Conservation (phyloP, 2,888 invertebrate species). For the Heliconius cydno region DNA sequence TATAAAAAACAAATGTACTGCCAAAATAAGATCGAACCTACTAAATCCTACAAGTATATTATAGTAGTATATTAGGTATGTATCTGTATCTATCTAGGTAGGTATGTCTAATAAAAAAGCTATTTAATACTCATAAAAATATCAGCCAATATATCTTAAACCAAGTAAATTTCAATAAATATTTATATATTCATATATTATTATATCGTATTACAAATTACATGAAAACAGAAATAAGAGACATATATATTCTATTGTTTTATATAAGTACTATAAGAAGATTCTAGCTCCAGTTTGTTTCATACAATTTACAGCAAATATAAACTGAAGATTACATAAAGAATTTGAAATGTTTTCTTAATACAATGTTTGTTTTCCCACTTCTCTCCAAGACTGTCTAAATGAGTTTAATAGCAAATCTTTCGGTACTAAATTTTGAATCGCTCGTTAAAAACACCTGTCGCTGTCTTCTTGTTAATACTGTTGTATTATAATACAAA, state of each 20-base stretch:
- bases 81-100: too few species aligned
- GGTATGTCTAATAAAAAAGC: not conserved
- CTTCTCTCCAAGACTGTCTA: constrained; percentile 71
- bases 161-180: not conserved
- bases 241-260: not conserved
- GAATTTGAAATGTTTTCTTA: constrained; percentile 57
- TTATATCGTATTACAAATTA: not conserved
- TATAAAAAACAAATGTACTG: not conserved
- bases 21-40: not conserved
- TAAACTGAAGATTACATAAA: constrained; percentile 37
- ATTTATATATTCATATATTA: not conserved
- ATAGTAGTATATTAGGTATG: too few species aligned
- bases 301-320: constrained; percentile 19
- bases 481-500: constrained; percentile 64
- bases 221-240: not conserved
- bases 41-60: not conserved
- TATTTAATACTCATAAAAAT: not conserved
- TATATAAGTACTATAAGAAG: not conserved
- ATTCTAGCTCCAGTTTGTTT: not conserved
- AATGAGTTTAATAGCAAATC: constrained; percentile 80
- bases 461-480: constrained; percentile 69
- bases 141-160: not conserved
- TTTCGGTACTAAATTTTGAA: constrained; percentile 74
- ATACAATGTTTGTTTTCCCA: constrained; percentile 68
- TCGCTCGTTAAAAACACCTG: constrained; percentile 81